Percentiles rank a stretch among this genome's conserved stretches.
phyloP scores from a whole-genome alignment of 2,888 invertebrate species.

The Ptycholaimellus sp. region DNA sequence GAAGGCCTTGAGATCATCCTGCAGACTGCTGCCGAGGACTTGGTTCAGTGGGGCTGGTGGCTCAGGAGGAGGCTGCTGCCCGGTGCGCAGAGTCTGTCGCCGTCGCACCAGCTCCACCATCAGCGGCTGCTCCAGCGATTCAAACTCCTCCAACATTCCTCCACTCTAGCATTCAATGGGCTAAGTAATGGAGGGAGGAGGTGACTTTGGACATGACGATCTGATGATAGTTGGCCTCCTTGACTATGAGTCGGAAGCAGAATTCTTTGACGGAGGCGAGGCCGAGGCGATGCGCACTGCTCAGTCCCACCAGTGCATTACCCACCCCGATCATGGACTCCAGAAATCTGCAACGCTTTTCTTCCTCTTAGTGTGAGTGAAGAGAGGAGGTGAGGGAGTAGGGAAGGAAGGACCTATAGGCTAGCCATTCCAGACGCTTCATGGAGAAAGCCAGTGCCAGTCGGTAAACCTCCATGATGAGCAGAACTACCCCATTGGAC shows the following conservation, averaged over 20 bases:
- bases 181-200: too few species aligned
- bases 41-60: too few species aligned
- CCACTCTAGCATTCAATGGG: too few species aligned
- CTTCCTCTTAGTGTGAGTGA: too few species aligned
- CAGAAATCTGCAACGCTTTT: too few species aligned
- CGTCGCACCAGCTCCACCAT: conserved; percentile 75
- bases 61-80: too few species aligned
- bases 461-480: conserved; percentile 78
- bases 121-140: conserved; percentile 54
- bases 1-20: conserved; percentile 64
- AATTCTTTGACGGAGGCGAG: conserved; percentile 48
- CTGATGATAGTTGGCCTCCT: conserved; percentile 66
- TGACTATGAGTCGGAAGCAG: conserved; percentile 47
- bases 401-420: too few species aligned
- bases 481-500: conserved; percentile 54
- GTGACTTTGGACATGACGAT: conserved; percentile 71
- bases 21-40: conserved; percentile 31
- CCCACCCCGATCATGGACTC: conserved; percentile 59
- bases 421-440: too few species aligned
- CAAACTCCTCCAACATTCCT: conserved; percentile 42
- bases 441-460: conserved; percentile 44
- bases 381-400: too few species aligned
- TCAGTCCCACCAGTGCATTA: conserved; percentile 64
- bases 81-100: conserved; percentile 28
- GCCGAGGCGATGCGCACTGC: conserved; percentile 47